Evolutionary conservation across 2,888 invertebrate genomes (phyloP), one percentile per base, ranked within the genome.

Genomic region (Eupsilia transversa): DNA sequence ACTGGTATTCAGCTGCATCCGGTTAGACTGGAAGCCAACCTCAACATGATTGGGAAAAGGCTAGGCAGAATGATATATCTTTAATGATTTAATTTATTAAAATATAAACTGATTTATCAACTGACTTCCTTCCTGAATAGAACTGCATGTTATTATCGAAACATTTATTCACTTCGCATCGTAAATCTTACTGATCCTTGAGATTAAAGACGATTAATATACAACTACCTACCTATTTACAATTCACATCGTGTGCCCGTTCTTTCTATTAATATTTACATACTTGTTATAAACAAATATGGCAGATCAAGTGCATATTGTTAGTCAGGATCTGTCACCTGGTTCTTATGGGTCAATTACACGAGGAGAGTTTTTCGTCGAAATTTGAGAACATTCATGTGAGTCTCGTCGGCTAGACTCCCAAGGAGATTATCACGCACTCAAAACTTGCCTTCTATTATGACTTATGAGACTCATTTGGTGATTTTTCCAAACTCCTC

Each of bases 161-260:
- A 63, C 6, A 68, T 46, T 14, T 59, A 71, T 52, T 76, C 38
- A 46, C 14, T 9, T 72, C 30, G n/a, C 56, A 79, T 68, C 56
- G 66, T 80, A 80, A 79, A 86, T 86, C 72, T 82, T 80, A 85
- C 78, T 77, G 84, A 90, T 83, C 88, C 88, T 89, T 88, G 88
- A 85, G 82, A 80, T 84, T 83, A 87, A 88, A 87, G 85, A 86
- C 83, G 80, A 77, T 80, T 84, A 86, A 86, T 87, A 85, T 77
- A 80, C 77, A 69, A 74, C 74, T 72, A 68, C 78, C 74, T 72
- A 68, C 78, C 63, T 78, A 83, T 82, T 87, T 80, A 85, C 70
- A 84, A 87, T 85, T 85, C 64, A 81, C 73, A 77, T 83, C 76
- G 80, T 80, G 77, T 83, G 78, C 84, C 83, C 75, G 81, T 82